A percentile compares a stretch with the other conserved stretches of the same genome.
These are phyloP conservation scores for Archegozetes longisetosus DNA, from an alignment of 1,140 invertebrate genomes.

Conservation along the genomic window DNA sequence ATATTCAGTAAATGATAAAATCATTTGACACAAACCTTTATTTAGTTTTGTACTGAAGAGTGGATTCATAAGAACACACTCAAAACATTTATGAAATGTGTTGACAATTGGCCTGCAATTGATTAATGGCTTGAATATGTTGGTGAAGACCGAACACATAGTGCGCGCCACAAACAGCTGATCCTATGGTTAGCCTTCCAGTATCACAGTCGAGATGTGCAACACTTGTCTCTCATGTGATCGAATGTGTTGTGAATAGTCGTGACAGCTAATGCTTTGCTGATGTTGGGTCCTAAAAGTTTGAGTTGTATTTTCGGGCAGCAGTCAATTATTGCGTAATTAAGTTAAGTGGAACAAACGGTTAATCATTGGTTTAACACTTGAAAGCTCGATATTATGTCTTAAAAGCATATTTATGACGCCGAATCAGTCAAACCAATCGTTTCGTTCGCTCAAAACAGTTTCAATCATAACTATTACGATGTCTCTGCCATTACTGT, in stretches of 20 bases:
- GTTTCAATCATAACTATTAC: no score
- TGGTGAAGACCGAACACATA: constrained; percentile 22
- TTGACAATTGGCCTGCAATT: constrained; percentile 8
- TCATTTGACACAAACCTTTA: constrained; percentile 28
- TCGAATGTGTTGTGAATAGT: constrained; percentile 57
- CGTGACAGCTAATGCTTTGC: no score
- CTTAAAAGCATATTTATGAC: no score
- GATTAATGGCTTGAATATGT: constrained; percentile 3
- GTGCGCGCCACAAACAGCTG: constrained; percentile 52
- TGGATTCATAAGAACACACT: constrained; percentile 92
- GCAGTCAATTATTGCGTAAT: no score
- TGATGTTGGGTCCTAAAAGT: no score
- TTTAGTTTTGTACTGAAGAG: constrained; percentile 97
- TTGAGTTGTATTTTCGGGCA: no score
- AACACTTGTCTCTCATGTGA: constrained; percentile 35
- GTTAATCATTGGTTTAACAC: no score
- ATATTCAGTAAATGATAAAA: constrained; percentile 16
- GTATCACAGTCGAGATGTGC: constrained; percentile 85
- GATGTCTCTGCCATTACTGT: no score
- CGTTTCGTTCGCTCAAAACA: no score
- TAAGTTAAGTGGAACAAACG: no score
- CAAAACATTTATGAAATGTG: constrained; percentile 45
- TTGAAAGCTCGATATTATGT: no score
- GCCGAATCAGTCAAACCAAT: no score
- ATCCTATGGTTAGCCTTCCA: constrained; percentile 65